Evolutionary conservation across 2,888 invertebrate species (phyloP).

Genomic region (Apoderus coryli): DNA sequence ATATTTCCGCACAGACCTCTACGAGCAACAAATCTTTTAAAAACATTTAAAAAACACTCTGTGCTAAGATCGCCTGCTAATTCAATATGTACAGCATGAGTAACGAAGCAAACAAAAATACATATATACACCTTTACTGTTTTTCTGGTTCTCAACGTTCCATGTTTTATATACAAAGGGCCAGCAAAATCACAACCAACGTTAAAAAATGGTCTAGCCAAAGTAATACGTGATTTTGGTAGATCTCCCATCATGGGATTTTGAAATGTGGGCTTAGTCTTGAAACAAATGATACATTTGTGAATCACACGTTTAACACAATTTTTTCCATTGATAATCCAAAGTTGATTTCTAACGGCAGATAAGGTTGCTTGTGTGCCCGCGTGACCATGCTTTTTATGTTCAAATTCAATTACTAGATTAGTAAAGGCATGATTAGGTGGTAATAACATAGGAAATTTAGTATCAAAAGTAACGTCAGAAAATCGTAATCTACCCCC

Average conservation of each 20-base stretch:
- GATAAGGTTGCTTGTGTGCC: conserved; percentile 1
- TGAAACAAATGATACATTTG: conserved; percentile 4
- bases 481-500: too few relatives aligned
- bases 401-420: conserved; percentile 3
- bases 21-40: conserved; percentile 14
- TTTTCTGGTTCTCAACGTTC: conserved; percentile 10
- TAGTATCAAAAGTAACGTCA: conserved; percentile 3
- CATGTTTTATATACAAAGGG: conserved; percentile 8
- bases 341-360: neutral
- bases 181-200: conserved; percentile 5
- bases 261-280: neutral
- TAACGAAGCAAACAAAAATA: conserved; percentile 15
- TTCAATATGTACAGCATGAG: conserved; percentile 15
- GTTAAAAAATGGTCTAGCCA: conserved; percentile 4
- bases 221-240: conserved; percentile 1
- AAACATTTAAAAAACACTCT: conserved; percentile 12
- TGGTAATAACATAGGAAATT: conserved; percentile 5
- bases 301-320: neutral
- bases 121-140: conserved; percentile 13
- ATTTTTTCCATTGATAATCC: conserved; percentile 3
- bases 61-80: conserved; percentile 12
- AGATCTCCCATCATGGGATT: conserved; percentile 6
- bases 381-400: conserved; percentile 1
- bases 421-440: conserved; percentile 6
- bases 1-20: conserved; percentile 12